Conservation (phyloP, 2,888 invertebrate species). For the Gymnoscelis rufifasciata region DNA sequence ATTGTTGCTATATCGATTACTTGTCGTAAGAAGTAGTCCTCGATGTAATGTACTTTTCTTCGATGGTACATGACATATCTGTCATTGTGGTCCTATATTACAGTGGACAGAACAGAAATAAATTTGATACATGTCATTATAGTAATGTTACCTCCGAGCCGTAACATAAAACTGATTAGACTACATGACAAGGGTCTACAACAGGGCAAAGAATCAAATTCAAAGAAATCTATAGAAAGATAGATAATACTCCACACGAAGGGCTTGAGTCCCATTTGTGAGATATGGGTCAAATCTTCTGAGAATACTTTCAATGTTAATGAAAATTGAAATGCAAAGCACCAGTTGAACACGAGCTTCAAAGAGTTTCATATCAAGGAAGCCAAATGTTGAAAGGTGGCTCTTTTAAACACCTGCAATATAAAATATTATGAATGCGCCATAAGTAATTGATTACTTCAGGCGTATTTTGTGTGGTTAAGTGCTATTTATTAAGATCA, state of each 20-base stretch:
- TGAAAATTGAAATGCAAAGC: neutral
- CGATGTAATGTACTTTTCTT: too few species aligned
- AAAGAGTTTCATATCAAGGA: neutral
- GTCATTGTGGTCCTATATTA: too few species aligned
- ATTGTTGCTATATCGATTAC: too few species aligned
- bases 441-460: too few species aligned
- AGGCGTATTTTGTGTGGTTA: too few species aligned
- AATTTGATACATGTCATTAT: neutral
- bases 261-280: neutral
- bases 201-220: slow-evolving; percentile 2
- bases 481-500: too few species aligned
- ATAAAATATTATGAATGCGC: too few species aligned
- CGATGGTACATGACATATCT: too few species aligned
- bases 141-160: neutral
- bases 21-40: too few species aligned
- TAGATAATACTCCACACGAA: neutral
- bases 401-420: too few species aligned
- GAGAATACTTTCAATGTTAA: neutral
- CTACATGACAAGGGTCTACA: slow-evolving; percentile 5
- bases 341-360: neutral
- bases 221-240: neutral
- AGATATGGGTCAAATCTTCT: slow-evolving; percentile 2
- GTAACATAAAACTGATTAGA: neutral
- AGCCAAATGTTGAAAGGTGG: too few species aligned
- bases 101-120: too few species aligned